Percentiles rank a stretch among this genome's conserved stretches.
Conservation (phyloP, 2,888 invertebrate genomes). For the Drosophila macrothrix region DNA sequence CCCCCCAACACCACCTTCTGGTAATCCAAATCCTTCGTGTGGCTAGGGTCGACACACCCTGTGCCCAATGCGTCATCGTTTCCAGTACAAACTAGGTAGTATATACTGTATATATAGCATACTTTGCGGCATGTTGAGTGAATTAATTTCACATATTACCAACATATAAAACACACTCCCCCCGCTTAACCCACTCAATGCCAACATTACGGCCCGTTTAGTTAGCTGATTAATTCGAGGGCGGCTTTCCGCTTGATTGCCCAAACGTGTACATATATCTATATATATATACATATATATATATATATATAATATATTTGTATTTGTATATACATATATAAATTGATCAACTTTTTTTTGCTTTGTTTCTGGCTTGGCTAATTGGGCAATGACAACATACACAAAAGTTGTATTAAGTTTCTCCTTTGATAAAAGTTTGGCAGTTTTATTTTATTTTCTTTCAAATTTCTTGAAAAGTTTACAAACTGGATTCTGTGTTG, state of each 20-base stretch:
- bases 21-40: constrained; percentile 38
- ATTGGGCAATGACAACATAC: constrained; percentile 29
- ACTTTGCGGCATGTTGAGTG: constrained; percentile 70
- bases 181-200: constrained; percentile 6
- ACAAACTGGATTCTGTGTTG: background rate
- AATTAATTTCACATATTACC: constrained; percentile 68
- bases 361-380: constrained; percentile 19
- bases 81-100: constrained; percentile 8
- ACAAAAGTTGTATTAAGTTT: constrained; percentile 16
- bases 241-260: constrained; percentile 27
- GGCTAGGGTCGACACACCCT: constrained; percentile 41
- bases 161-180: background rate
- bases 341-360: constrained; percentile 27
- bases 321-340: background rate
- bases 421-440: background rate
- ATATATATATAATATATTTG: background rate
- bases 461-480: background rate
- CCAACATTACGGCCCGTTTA: constrained; percentile 50
- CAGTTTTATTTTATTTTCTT: background rate
- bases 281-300: background rate
- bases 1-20: too few relatives aligned
- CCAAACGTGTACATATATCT: constrained; percentile 2
- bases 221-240: constrained; percentile 47
- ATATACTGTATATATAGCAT: constrained; percentile 31
- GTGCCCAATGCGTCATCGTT: constrained; percentile 53